Percentiles rank a stretch among this genome's conserved stretches.
Conservation (phyloP, 2,113 vertebrate species). For the Ceyx margarethae region DNA sequence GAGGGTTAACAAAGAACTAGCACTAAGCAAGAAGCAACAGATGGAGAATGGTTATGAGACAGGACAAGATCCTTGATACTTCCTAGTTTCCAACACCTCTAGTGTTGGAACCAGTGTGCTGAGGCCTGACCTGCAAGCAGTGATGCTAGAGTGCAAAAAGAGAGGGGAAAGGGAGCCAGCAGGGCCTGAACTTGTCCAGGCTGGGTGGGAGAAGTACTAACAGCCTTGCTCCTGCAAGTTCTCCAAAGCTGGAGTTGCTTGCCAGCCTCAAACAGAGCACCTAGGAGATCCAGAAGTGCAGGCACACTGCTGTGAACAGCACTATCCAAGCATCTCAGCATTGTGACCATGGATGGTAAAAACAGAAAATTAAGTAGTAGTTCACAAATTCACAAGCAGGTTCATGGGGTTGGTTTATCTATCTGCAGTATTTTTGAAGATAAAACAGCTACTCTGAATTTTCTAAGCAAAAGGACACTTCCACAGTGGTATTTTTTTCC, state of each 20-base stretch:
- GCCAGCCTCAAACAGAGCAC: neutral
- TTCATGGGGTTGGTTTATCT: neutral
- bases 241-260: neutral
- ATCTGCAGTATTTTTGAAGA: neutral
- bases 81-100: neutral
- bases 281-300: neutral
- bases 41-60: neutral
- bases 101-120: neutral
- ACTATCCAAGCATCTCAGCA: neutral
- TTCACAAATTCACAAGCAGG: neutral
- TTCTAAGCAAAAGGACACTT: neutral
- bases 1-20: neutral
- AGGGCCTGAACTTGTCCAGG: neutral
- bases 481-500: neutral
- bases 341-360: neutral
- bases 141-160: neutral
- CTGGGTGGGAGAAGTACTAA: neutral
- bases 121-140: neutral
- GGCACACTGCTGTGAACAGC: neutral
- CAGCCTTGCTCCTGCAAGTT: neutral
- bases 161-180: accelerated
- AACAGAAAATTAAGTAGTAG: neutral
- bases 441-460: neutral
- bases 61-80: neutral
- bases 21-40: neutral